These are phyloP conservation scores for Synanceia verrucosa DNA, from an alignment of 2,797 vertebrate species.

Conservation along the genomic window DNA sequence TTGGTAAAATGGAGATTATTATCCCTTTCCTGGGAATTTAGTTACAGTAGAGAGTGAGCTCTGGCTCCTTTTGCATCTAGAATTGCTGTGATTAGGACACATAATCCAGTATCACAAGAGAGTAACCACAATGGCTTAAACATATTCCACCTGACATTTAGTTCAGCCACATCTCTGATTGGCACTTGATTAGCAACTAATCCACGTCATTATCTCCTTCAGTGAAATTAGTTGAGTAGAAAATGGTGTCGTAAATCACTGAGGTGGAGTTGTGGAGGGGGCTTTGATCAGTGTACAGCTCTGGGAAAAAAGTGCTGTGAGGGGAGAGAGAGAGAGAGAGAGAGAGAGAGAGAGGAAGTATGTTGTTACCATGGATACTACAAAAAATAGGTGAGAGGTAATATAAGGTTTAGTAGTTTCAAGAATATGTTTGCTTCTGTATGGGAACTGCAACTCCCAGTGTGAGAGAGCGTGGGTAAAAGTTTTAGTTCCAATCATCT, in stretches of 20 bases:
- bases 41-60: conserved; percentile 62
- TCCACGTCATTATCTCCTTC: conserved; percentile 94
- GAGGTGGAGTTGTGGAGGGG: conserved; percentile 64
- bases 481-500: conserved; percentile 18
- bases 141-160: conserved; percentile 89
- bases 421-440: conserved; percentile 39
- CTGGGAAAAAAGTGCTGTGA: conserved; percentile 33
- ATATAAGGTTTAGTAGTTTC: conserved; percentile 51
- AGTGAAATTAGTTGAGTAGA: conserved; percentile 93
- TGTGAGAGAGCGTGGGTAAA: conserved; percentile 28
- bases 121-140: conserved; percentile 67
- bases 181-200: conserved; percentile 97
- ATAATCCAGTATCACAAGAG: conserved; percentile 81
- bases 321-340: conserved; percentile 46
- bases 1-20: conserved; percentile 81
- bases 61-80: conserved; percentile 65
- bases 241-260: conserved; percentile 92
- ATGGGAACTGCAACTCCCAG: conserved; percentile 21
- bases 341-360: conserved; percentile 54
- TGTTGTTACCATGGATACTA: conserved; percentile 77
- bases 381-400: conserved; percentile 51
- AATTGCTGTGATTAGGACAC: conserved; percentile 78
- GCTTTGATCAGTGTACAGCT: conserved; percentile 64
- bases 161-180: conserved; percentile 89
- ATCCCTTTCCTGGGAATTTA: conserved; percentile 57